Evolutionary conservation across 2,113 vertebrate species (phyloP).

Genomic region (Lophius piscatorius): DNA sequence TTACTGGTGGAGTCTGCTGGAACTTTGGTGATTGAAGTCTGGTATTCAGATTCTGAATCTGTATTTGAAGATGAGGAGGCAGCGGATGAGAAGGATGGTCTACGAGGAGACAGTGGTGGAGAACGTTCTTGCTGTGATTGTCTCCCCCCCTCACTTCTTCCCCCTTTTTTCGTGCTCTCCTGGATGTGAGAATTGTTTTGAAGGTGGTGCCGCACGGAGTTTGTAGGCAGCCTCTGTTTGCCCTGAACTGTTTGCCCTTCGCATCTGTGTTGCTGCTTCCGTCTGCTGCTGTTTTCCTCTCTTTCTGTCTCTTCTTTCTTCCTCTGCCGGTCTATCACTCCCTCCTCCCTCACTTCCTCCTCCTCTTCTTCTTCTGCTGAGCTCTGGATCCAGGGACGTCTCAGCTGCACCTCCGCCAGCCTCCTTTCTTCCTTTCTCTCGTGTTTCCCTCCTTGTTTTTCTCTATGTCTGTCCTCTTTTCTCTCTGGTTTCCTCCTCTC

Average conservation of each 20-base stretch:
- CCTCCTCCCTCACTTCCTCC: constrained; percentile 75
- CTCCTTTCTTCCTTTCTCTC: constrained; percentile 73
- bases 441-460: constrained; percentile 44
- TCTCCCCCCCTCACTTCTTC: constrained; percentile 57
- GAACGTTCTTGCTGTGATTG: constrained; percentile 72
- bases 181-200: constrained; percentile 33
- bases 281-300: constrained; percentile 65
- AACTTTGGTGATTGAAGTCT: constrained; percentile 75
- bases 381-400: constrained; percentile 76
- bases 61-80: constrained; percentile 83
- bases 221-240: constrained; percentile 45
- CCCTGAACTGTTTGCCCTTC: constrained; percentile 55
- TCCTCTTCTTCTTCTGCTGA: constrained; percentile 76
- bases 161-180: constrained; percentile 32
- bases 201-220: constrained; percentile 11
- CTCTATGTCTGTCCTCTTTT: constrained; percentile 49
- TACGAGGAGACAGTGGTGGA: constrained; percentile 65
- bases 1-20: constrained; percentile 76
- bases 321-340: constrained; percentile 74
- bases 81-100: constrained; percentile 72
- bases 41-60: constrained; percentile 83
- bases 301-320: constrained; percentile 57
- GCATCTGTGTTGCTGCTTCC: constrained; percentile 52
- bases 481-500: constrained; percentile 42
- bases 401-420: constrained; percentile 83